A percentile compares a stretch with the other conserved stretches of the same genome.
phyloP scores from a whole-genome alignment of 2,113 vertebrate species.

The Camelus bactrianus region DNA sequence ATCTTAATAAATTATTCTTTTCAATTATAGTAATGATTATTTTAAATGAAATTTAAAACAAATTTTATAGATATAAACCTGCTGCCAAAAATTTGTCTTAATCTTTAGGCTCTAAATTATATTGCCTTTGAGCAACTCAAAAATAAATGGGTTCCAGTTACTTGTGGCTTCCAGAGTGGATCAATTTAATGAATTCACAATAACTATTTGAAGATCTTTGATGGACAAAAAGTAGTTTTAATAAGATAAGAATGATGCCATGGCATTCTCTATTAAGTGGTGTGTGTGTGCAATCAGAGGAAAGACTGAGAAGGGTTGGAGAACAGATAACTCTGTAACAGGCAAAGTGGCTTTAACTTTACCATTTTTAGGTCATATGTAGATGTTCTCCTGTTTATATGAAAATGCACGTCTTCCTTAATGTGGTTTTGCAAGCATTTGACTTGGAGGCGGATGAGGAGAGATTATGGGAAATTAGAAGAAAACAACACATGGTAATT shows the following conservation, averaged over 20 bases:
- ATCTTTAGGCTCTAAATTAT: background rate
- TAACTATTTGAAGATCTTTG: background rate
- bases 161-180: background rate
- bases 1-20: background rate
- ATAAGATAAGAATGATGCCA: background rate
- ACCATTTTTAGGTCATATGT: background rate
- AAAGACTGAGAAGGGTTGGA: background rate
- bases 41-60: slow-evolving; percentile 26
- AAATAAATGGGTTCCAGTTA: background rate
- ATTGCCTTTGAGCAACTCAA: background rate
- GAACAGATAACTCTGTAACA: background rate
- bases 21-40: background rate
- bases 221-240: background rate
- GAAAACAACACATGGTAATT: background rate
- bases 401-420: background rate
- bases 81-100: background rate
- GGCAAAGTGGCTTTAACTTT: background rate
- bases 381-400: background rate
- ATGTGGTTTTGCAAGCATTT: background rate
- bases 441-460: background rate
- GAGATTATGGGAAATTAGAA: background rate
- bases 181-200: background rate
- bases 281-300: background rate
- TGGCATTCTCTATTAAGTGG: background rate
- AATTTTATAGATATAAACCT: background rate